Percentiles rank a stretch among this genome's conserved stretches.
Evolutionary conservation across 1,140 invertebrate species (phyloP).

Genomic region (Dendrolimus kikuchii): DNA sequence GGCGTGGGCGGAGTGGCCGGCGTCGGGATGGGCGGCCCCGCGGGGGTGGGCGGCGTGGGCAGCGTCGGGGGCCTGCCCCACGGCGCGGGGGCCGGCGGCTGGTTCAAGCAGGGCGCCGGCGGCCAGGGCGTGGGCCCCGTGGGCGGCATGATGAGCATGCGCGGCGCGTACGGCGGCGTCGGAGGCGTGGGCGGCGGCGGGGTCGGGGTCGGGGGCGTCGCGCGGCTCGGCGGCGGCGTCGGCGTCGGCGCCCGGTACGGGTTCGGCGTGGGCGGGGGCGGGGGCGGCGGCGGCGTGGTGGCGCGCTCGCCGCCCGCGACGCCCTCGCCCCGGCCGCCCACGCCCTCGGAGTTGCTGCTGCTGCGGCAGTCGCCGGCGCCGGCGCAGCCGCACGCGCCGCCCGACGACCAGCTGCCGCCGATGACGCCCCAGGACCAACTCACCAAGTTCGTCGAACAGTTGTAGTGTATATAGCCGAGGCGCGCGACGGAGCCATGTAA

Average conservation of each 20-base stretch:
- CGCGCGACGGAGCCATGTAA: conserved; percentile 39
- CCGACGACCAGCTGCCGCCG: conserved; percentile 79
- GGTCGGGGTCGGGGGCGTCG: conserved; percentile 37
- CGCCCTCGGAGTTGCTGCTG: conserved; percentile 58
- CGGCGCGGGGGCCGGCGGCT: conserved; percentile 19
- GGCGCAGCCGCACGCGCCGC: conserved; percentile 80
- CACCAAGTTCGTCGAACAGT: conserved; percentile 93
- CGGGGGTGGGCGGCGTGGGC: conserved; percentile 10
- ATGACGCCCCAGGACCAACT: conserved; percentile 94
- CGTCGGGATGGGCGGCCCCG: conserved; percentile 33
- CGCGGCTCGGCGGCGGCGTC: conserved; percentile 36
- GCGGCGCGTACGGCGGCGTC: conserved; percentile 26
- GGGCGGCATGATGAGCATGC: conserved; percentile 19
- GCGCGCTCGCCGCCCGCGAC: conserved; percentile 85
- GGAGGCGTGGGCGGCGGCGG: conserved; percentile 26
- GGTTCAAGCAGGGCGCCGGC: conserved; percentile 17
- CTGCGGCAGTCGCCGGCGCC: conserved; percentile 77
- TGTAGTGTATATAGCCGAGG: conserved; percentile 77
- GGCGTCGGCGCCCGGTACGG: conserved; percentile 34
- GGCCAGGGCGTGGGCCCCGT: conserved; percentile 21
- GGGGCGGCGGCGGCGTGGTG: conserved; percentile 72
- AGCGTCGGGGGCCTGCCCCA: conserved; percentile 10
- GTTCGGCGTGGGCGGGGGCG: conserved; percentile 49
- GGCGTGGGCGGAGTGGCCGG: conserved; percentile 29
- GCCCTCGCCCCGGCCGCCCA: conserved; percentile 60